These are phyloP conservation scores for Apamea sordens DNA, from an alignment of 2,888 invertebrate genomes.

Conservation along the genomic window DNA sequence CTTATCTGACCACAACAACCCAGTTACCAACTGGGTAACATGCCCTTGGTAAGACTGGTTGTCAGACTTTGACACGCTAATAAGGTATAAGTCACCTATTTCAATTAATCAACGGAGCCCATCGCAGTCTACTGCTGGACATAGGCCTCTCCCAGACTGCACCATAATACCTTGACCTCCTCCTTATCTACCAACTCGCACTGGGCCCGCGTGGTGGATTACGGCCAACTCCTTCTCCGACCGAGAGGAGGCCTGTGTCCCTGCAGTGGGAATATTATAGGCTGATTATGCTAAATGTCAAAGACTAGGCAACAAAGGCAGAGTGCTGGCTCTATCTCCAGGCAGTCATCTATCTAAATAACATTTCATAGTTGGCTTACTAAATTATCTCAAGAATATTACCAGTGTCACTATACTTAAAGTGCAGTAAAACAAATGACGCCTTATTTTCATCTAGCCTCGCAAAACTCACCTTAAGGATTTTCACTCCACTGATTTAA, in stretches of 20 bases:
- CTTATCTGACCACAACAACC: no score
- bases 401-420: background rate
- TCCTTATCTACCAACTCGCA: no score
- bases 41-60: no score
- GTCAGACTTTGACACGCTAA: no score
- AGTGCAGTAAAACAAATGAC: background rate
- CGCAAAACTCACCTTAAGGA: background rate
- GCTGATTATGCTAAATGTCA: background rate
- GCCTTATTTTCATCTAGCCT: background rate
- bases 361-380: background rate
- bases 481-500: background rate
- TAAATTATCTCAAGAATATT: background rate
- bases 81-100: background rate
- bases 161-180: no score
- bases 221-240: no score
- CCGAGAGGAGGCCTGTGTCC: no score
- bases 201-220: no score
- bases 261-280: no score
- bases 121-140: no score
- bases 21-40: no score
- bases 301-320: background rate
- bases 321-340: background rate
- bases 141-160: no score
- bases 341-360: background rate
- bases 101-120: background rate